Evolutionary conservation across 2,113 vertebrate species (phyloP).

Genomic region (Muntiacus reevesi): DNA sequence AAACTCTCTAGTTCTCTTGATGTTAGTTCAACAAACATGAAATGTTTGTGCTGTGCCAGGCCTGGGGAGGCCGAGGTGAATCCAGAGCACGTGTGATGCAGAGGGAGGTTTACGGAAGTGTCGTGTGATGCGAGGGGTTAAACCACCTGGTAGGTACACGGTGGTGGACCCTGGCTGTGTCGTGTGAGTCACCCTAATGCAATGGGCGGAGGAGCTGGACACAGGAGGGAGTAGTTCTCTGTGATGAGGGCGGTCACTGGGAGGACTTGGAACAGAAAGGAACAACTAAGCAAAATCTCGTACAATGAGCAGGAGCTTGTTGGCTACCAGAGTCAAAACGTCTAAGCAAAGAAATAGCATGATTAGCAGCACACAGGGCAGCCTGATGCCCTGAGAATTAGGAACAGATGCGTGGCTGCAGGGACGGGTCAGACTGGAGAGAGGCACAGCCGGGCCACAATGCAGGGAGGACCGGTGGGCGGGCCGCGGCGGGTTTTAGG

Average conservation of each 20-base stretch:
- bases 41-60: not conserved
- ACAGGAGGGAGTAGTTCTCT: not conserved
- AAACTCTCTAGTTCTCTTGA: not conserved
- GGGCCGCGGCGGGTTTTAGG: not conserved
- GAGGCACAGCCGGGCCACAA: not conserved
- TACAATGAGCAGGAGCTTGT: not conserved
- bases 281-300: not conserved
- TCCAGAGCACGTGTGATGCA: not conserved
- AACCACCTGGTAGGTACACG: not conserved
- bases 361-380: not conserved
- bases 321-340: not conserved
- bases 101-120: not conserved
- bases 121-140: not conserved
- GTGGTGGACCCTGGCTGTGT: not conserved
- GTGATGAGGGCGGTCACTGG: not conserved
- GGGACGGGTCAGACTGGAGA: not conserved
- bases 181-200: not conserved
- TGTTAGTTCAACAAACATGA: not conserved
- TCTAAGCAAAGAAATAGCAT: not conserved
- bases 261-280: not conserved
- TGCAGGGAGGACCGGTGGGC: not conserved
- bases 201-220: not conserved
- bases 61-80: not conserved
- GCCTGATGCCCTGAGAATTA: not conserved
- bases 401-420: not conserved